Percentiles rank a stretch among this genome's conserved stretches.
Conservation (phyloP, 2,113 vertebrate genomes). For the Hyperoodon ampullatus region DNA sequence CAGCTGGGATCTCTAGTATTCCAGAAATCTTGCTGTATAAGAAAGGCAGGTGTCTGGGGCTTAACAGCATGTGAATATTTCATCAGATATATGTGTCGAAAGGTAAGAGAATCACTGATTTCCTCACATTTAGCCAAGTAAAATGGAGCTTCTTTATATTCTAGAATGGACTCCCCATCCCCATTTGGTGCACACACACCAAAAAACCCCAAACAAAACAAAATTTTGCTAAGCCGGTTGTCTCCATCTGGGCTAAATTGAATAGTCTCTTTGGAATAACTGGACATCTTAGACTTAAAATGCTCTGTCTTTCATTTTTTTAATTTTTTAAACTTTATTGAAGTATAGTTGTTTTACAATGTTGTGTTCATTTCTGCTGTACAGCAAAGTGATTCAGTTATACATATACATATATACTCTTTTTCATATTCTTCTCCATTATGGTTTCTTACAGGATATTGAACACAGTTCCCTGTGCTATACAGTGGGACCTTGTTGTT, state of each 20-base stretch:
- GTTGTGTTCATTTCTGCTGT: background rate
- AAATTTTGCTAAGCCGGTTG: background rate
- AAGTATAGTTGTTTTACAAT: background rate
- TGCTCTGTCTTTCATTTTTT: background rate
- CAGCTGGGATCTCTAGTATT: background rate
- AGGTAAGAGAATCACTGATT: background rate
- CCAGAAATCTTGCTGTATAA: constrained; percentile 36
- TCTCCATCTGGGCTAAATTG: background rate
- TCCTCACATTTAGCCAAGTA: background rate
- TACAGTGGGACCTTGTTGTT: background rate
- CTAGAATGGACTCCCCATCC: background rate
- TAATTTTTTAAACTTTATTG: background rate
- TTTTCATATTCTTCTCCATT: background rate
- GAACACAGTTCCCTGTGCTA: background rate
- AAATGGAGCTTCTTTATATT: background rate
- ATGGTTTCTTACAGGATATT: background rate
- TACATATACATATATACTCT: background rate
- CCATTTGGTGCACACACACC: background rate
- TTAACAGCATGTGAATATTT: background rate
- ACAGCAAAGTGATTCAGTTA: background rate
- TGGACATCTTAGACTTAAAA: background rate
- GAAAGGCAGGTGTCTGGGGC: background rate
- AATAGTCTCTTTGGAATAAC: background rate
- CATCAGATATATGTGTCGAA: background rate
- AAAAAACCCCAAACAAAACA: background rate